Evolutionary conservation across 2,113 vertebrate genomes (phyloP).

Genomic region (Neopipo cinnamomea): DNA sequence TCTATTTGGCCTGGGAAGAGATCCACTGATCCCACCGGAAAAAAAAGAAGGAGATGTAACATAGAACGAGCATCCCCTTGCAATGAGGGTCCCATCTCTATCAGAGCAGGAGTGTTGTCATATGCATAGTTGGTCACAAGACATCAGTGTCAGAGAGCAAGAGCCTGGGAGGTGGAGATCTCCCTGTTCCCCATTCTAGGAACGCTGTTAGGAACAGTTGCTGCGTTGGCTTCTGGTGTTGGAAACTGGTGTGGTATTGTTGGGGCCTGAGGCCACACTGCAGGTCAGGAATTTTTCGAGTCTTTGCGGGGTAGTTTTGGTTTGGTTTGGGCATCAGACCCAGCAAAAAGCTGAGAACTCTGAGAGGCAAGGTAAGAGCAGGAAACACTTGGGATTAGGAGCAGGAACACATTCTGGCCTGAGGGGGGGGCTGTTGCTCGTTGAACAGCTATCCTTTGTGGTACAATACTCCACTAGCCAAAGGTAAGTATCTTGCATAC

Average conservation of each 20-base stretch:
- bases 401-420: not conserved
- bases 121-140: not conserved
- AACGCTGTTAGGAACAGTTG: not conserved
- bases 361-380: not conserved
- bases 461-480: not conserved
- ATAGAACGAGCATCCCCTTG: not conserved
- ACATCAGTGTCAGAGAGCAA: not conserved
- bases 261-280: not conserved
- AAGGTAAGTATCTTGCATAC: not conserved
- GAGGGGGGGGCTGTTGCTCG: not conserved
- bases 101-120: not conserved
- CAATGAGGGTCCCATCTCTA: not conserved
- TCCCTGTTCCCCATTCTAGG: not conserved
- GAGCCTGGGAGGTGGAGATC: not conserved
- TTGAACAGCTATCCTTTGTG: not conserved
- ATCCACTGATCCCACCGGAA: not conserved
- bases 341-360: not conserved
- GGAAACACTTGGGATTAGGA: not conserved
- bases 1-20: not conserved
- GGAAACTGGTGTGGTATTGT: not conserved
- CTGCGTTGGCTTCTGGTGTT: fast-evolving
- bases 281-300: not conserved
- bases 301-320: not conserved
- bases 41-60: not conserved
- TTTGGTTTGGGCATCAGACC: not conserved